Evolutionary conservation across 2,888 invertebrate species (phyloP).

Genomic region (Antheraea assamensis): DNA sequence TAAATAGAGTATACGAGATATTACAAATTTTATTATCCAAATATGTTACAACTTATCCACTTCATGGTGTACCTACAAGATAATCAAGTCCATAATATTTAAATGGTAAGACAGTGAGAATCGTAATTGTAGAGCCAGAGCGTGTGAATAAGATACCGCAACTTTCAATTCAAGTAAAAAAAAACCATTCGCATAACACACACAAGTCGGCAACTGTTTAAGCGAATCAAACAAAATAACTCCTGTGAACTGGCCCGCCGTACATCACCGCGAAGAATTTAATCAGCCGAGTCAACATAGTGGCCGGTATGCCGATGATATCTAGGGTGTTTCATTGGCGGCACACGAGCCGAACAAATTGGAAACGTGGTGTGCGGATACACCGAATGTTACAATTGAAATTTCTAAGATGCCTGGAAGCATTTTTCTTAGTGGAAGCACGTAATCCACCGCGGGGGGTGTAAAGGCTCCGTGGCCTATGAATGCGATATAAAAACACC

Average conservation of each 20-base stretch:
- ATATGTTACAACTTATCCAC: neutral
- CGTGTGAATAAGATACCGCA: neutral
- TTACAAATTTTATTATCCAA: neutral
- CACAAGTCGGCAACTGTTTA: conserved; percentile 13
- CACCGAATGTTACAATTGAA: conserved; percentile 77
- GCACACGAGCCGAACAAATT: conserved; percentile 70
- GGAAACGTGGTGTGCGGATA: conserved; percentile 61
- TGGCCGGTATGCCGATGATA: conserved; percentile 72
- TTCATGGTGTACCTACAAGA: neutral
- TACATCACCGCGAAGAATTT: conserved; percentile 71
- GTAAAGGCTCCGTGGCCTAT: conserved; percentile 51
- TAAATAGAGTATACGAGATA: neutral
- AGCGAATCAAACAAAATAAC: conserved; percentile 49
- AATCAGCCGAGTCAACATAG: conserved; percentile 72
- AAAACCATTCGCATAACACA: neutral
- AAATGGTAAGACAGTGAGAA: neutral
- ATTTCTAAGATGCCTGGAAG: conserved; percentile 75
- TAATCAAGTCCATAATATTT: neutral
- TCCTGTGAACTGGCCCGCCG: conserved; percentile 47
- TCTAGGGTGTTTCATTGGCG: conserved; percentile 66
- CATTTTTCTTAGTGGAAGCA: conserved; percentile 74
- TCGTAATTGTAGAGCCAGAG: neutral
- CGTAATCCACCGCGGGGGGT: conserved; percentile 68
- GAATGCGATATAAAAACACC: conserved; percentile 58
- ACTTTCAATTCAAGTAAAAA: neutral